Percentiles rank a stretch among this genome's conserved stretches.
Conservation (phyloP, 2,888 invertebrate genomes). For the Endomychus coccineus region DNA sequence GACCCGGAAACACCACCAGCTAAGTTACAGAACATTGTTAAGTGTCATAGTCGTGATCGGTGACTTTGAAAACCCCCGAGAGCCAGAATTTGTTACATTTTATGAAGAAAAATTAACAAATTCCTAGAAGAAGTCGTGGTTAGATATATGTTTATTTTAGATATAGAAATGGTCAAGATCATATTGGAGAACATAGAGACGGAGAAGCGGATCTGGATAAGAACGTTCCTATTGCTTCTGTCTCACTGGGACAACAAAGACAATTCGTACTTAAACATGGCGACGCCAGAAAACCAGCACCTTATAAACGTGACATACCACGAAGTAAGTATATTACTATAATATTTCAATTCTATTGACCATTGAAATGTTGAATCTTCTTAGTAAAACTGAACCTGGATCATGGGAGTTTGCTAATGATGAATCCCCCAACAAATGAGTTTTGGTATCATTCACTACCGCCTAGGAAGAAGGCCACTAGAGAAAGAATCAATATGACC, state of each 20-base stretch:
- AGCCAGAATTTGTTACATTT: too few species aligned
- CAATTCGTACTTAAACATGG: slow-evolving; percentile 59
- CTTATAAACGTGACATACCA: slow-evolving; percentile 44
- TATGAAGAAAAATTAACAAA: too few species aligned
- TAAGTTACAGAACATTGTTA: too few species aligned
- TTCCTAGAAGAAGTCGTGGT: background rate
- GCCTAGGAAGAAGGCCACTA: slow-evolving; percentile 47
- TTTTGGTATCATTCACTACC: slow-evolving; percentile 67
- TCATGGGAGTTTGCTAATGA: slow-evolving; percentile 59
- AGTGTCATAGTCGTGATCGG: too few species aligned
- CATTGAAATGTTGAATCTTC: slow-evolving; percentile 18
- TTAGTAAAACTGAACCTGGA: slow-evolving; percentile 54
- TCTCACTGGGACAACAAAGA: slow-evolving; percentile 58
- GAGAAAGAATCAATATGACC: slow-evolving; percentile 59
- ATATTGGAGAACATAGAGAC: slow-evolving; percentile 66
- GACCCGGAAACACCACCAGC: too few species aligned
- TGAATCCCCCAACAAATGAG: slow-evolving; percentile 64
- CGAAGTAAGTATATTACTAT: slow-evolving; percentile 39
- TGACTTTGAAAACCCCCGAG: too few species aligned
- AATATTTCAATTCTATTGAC: background rate
- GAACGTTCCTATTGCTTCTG: slow-evolving; percentile 57
- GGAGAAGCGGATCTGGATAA: slow-evolving; percentile 60
- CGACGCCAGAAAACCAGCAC: slow-evolving; percentile 48
- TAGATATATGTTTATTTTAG: slow-evolving; percentile 37
- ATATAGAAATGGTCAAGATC: slow-evolving; percentile 60